A percentile compares a stretch with the other conserved stretches of the same genome.
phyloP scores from a whole-genome alignment of 2,888 invertebrate species.

The Hedya salicella region DNA sequence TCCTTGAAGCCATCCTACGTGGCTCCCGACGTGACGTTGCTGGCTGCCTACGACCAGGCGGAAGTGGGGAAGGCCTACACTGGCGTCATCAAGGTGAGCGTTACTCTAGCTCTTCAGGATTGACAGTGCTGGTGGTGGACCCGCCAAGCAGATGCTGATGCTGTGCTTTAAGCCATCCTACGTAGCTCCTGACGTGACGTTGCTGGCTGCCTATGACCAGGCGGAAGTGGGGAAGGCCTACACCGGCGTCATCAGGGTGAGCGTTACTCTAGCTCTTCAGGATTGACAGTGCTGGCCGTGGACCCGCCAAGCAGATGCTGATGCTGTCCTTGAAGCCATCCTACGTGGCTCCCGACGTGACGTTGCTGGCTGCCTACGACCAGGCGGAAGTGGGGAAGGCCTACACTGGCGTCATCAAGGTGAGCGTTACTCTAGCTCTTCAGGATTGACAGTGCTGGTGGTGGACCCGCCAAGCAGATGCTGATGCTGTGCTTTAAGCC shows the following conservation, averaged over 20 bases:
- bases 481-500: slow-evolving; percentile 88
- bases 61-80: slow-evolving; percentile 80
- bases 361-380: slow-evolving; percentile 78
- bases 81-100: slow-evolving; percentile 82
- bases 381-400: slow-evolving; percentile 79
- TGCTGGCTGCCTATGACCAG: slow-evolving; percentile 79
- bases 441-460: too few species aligned
- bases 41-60: slow-evolving; percentile 80
- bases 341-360: slow-evolving; percentile 69
- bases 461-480: slow-evolving; percentile 72
- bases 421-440: too few species aligned
- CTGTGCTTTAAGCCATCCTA: background rate
- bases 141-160: too few species aligned
- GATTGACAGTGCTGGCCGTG: too few species aligned
- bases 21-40: slow-evolving; percentile 77
- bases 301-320: too few species aligned
- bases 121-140: too few species aligned
- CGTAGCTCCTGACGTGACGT: slow-evolving; percentile 73
- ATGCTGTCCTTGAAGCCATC: background rate
- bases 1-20: slow-evolving; percentile 88
- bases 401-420: slow-evolving; percentile 85
- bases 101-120: too few species aligned
- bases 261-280: too few species aligned
- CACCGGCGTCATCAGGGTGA: slow-evolving; percentile 84
- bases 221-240: slow-evolving; percentile 81